Percentiles rank a stretch among this genome's conserved stretches.
Conservation (phyloP, 2,113 vertebrate genomes). For the Atrichornis clamosus region DNA sequence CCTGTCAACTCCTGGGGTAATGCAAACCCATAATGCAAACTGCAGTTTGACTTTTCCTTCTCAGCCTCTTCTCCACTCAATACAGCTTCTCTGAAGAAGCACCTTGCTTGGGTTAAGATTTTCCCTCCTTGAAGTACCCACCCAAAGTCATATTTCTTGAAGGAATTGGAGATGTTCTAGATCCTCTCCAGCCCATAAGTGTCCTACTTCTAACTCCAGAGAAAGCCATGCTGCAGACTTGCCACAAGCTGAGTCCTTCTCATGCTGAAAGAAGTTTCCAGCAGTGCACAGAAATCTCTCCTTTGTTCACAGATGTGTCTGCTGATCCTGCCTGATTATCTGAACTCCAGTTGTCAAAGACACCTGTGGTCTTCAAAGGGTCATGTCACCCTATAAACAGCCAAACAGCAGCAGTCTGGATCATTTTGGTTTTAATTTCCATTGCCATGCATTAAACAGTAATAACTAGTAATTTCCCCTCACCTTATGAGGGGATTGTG, state of each 20-base stretch:
- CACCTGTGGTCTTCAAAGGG: background rate
- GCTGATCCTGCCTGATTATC: background rate
- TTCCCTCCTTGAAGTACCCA: background rate
- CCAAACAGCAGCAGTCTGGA: background rate
- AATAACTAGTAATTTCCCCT: background rate
- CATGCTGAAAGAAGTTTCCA: background rate
- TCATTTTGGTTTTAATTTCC: background rate
- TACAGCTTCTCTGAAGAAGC: background rate
- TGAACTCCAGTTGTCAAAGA: background rate
- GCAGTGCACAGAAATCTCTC: background rate
- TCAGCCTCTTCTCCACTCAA: background rate
- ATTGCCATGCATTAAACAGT: background rate
- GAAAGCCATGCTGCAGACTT: background rate
- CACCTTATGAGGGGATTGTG: accelerated
- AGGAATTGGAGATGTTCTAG: background rate
- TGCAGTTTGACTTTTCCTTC: background rate
- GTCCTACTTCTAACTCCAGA: background rate
- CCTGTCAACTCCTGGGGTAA: background rate
- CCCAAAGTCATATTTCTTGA: background rate
- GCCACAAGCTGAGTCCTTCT: background rate
- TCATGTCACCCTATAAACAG: background rate
- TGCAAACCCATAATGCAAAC: background rate
- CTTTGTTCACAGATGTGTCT: background rate
- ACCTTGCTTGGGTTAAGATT: background rate
- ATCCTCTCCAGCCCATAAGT: background rate